phyloP scores from a whole-genome alignment of 2,888 invertebrate genomes.

The Pristionchus exspectatus region DNA sequence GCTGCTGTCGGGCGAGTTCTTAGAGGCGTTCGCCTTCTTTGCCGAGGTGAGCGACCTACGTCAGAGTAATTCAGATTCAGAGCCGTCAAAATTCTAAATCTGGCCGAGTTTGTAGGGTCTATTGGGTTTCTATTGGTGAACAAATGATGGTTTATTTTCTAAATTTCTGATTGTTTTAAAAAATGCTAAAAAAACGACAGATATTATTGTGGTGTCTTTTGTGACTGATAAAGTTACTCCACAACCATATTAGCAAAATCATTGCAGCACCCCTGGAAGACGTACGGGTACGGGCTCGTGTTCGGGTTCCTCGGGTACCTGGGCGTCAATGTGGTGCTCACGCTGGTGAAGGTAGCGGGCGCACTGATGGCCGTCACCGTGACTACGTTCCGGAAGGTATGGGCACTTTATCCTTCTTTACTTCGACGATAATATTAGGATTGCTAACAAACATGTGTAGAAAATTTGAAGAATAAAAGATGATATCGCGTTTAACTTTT shows the following conservation, averaged over 20 bases:
- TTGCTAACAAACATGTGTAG: too few species aligned
- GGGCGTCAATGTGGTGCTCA: conserved; percentile 93
- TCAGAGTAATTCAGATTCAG: not conserved
- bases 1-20: conserved; percentile 86
- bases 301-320: conserved; percentile 93
- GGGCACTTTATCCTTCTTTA: not conserved
- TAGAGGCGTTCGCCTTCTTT: conserved; percentile 88
- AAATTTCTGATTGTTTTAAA: too few species aligned
- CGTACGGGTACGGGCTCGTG: conserved; percentile 90
- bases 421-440: too few species aligned
- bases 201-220: not conserved
- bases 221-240: not conserved
- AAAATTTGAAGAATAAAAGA: too few species aligned
- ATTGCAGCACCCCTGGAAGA: conserved; percentile 83
- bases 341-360: conserved; percentile 90
- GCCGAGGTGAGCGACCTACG: conserved; percentile 83
- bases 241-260: not conserved
- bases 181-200: too few species aligned
- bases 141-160: too few species aligned
- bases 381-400: conserved; percentile 80
- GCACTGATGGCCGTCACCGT: conserved; percentile 92
- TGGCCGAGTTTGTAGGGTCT: too few species aligned
- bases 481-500: too few species aligned
- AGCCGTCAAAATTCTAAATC: too few species aligned
- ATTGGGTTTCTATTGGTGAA: too few species aligned